phyloP scores from a whole-genome alignment of 2,113 vertebrate species.

The Laticauda colubrina region DNA sequence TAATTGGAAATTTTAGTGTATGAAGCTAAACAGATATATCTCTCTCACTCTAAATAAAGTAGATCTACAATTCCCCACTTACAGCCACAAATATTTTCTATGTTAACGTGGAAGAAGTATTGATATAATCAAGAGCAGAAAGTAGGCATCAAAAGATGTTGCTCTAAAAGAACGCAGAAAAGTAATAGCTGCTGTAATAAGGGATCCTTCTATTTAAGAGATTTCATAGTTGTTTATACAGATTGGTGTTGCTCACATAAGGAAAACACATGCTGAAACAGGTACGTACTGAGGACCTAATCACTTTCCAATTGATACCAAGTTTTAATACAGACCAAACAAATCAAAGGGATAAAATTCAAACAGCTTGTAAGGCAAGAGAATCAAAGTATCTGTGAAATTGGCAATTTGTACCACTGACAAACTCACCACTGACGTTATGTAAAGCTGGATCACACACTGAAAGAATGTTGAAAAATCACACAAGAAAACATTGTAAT shows the following conservation, averaged over 20 bases:
- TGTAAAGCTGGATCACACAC: slow-evolving; percentile 86
- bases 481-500: slow-evolving; percentile 76
- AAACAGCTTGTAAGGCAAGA: slow-evolving; percentile 93
- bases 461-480: slow-evolving; percentile 90
- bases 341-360: slow-evolving; percentile 92
- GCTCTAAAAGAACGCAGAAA: neutral
- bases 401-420: slow-evolving; percentile 92
- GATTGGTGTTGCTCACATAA: slow-evolving; percentile 89
- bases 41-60: neutral
- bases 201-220: slow-evolving; percentile 69
- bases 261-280: slow-evolving; percentile 87
- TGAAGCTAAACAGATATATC: neutral
- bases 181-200: neutral
- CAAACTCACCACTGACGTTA: slow-evolving; percentile 93
- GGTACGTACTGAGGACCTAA: slow-evolving; percentile 91
- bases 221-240: slow-evolving; percentile 87
- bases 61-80: neutral
- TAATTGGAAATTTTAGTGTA: neutral
- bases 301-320: slow-evolving; percentile 84
- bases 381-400: slow-evolving; percentile 79
- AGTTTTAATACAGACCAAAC: slow-evolving; percentile 87
- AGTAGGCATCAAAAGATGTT: neutral
- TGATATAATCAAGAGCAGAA: neutral
- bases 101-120: neutral
- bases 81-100: neutral